Base-by-base conservation (phyloP, 2,888 invertebrate species). In the Diarsia rubi region DNA sequence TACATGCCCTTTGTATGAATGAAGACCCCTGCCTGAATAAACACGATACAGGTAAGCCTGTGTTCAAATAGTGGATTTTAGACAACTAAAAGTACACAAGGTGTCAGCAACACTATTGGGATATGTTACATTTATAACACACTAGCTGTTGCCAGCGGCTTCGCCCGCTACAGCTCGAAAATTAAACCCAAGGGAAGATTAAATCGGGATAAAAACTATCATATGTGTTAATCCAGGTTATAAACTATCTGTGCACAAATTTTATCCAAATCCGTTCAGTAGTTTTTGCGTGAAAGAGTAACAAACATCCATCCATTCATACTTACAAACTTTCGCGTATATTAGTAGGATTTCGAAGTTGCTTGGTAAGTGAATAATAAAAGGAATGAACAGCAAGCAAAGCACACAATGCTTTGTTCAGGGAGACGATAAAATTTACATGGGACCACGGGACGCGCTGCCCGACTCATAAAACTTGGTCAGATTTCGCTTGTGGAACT, bases 371-470 rank as follows among this genome's bases (percentile, higher is more conserved):
- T 90, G 91, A 92, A 92, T 90, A 90, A 88, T 86, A 91, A 90
- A 86, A 86, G 81, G 71, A 86, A 78, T 67, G 85, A 91, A 87
- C 83, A 85, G 84, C 86, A 85, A 88, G 82, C 83, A 79, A 83
- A 80, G 88, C 83, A 85, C 76, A 84, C 88, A 85, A 81, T 83
- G 89, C 85, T 91, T 91, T 90, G 89, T 91, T 91, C 90, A 84
- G 87, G 79, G 80, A 86, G 85, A 88, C 92, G 85, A 93, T 94
- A 92, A 94, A 92, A 94, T 94, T 93, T 93, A 92, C 93, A 93
- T 94, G 90, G 92, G 93, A 89, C 90, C 86, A 82, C 85, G 83
- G 84, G 87, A 86, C 88, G 86, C 83, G 85, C 86, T 87, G 89
- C 84, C 83, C 88, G 79, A 86, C 87, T 88, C 90, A 88, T 91